These are phyloP conservation scores for Ochotona curzoniae DNA, from an alignment of 2,113 vertebrate species.

Conservation along the genomic window DNA sequence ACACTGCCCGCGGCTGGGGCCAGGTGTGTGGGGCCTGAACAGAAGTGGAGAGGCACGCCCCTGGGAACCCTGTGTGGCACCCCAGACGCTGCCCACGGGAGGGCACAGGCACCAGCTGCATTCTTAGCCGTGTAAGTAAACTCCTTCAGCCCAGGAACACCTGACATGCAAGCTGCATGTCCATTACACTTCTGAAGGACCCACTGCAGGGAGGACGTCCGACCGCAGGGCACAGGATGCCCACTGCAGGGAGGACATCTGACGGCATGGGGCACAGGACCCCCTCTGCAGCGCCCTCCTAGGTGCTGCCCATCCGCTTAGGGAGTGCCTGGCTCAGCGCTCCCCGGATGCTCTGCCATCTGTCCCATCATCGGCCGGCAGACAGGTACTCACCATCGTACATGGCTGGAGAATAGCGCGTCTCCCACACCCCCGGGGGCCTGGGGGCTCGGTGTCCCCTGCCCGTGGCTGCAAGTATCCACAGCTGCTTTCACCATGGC, in stretches of 20 bases:
- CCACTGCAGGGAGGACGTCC: neutral
- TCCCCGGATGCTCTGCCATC: too few species aligned
- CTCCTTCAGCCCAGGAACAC: neutral
- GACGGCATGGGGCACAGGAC: slow-evolving; percentile 12
- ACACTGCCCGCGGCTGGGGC: neutral
- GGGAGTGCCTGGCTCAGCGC: too few species aligned
- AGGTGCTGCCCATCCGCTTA: too few species aligned
- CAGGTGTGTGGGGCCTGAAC: neutral
- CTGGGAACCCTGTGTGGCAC: slow-evolving; percentile 77
- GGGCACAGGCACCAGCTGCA: too few species aligned
- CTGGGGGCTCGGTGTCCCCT: neutral
- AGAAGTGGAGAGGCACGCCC: neutral
- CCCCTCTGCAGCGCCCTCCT: neutral
- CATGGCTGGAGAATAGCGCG: neutral
- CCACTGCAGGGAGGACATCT: neutral
- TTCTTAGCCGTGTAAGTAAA: neutral
- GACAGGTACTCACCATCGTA: neutral
- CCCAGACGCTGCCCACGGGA: neutral
- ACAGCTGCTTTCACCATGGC: neutral
- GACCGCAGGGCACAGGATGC: slow-evolving; percentile 25
- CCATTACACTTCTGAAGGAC: too few species aligned
- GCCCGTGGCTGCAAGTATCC: neutral
- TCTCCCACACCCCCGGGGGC: neutral
- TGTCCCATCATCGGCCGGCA: too few species aligned
- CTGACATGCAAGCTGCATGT: neutral